Conservation (phyloP, 2,888 invertebrate genomes). For the Pollenia amentaria region DNA sequence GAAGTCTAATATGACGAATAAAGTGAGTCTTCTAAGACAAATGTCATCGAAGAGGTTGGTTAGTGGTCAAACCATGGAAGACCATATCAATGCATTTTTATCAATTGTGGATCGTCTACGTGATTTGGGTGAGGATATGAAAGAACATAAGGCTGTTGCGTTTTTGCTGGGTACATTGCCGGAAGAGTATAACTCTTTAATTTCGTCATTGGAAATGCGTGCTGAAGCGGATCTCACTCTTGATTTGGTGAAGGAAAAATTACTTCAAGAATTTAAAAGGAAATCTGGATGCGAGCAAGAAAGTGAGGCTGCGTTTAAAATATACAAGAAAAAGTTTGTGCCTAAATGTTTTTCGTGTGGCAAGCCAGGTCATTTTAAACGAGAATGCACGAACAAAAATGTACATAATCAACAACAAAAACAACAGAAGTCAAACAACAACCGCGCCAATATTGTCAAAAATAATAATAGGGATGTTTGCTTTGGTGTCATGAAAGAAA, state of each 20-base stretch:
- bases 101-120: conserved; percentile 43
- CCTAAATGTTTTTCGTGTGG: no score
- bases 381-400: no score
- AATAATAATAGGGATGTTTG: neutral
- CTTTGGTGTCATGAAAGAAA: conserved; percentile 13
- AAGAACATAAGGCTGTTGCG: conserved; percentile 45
- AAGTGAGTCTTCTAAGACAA: conserved; percentile 32
- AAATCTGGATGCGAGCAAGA: neutral
- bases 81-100: conserved; percentile 38
- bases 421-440: no score
- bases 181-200: conserved; percentile 30
- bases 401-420: no score
- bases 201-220: conserved; percentile 49
- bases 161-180: conserved; percentile 44
- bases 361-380: no score
- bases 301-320: conserved; percentile 26
- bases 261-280: conserved; percentile 33
- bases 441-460: neutral
- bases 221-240: conserved; percentile 39
- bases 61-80: conserved; percentile 37
- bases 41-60: conserved; percentile 36
- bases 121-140: conserved; percentile 40
- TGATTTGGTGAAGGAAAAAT: conserved; percentile 42
- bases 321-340: conserved; percentile 31
- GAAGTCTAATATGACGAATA: conserved; percentile 14